Base-by-base conservation (phyloP, 2,113 vertebrate genomes). In the Silurus asotus region DNA sequence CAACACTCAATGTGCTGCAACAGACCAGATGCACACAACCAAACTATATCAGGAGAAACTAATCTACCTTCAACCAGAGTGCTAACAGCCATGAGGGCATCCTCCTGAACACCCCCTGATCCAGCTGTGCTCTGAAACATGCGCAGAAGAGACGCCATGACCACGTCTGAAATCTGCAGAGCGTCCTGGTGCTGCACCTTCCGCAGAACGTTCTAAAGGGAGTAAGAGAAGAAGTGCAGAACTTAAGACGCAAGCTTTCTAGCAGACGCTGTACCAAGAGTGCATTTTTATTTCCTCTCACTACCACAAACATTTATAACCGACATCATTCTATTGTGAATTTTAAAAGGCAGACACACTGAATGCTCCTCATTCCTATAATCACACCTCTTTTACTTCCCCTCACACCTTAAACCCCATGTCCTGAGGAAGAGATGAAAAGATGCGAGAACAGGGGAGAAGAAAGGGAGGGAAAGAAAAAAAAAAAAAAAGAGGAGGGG, bases 51-150 rank as follows among this genome's bases (percentile, higher is more conserved):
- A 37, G n/a, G n/a, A n/a, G n/a, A n/a, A n/a, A n/a, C n/a, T n/a
- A n/a, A 8, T 19, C 4, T 79, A 99, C 98, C 98, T 97, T 99
- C 98, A 1, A 99, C 97, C 87, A 99, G 93, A 3, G 98, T 99
- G 93, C 97, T 97, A 87, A 99, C 98, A 0, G 98, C 98, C 98
- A 99, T 99, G 48, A 99, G 93, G 0, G 98, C 98, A 0, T 99
- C 98, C 90, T 99, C 97, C 91, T 99, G 98, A 8, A 99, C 97
- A 0, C 96, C 97, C 0, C 98, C 98, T 0, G 98, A 99, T 5
- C 97, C 97, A 0, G 98, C 98, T 0, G 98, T 99, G 95, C 97
- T 99, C 94, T 99, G 97, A 88, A 99, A 99, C 98, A 99, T 99
- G 70, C 98, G 92, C 76, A 99, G 95, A 88, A 99, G 94, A 8